Evolutionary conservation across 2,113 vertebrate species (phyloP).

Genomic region (Toxotes chatareus): DNA sequence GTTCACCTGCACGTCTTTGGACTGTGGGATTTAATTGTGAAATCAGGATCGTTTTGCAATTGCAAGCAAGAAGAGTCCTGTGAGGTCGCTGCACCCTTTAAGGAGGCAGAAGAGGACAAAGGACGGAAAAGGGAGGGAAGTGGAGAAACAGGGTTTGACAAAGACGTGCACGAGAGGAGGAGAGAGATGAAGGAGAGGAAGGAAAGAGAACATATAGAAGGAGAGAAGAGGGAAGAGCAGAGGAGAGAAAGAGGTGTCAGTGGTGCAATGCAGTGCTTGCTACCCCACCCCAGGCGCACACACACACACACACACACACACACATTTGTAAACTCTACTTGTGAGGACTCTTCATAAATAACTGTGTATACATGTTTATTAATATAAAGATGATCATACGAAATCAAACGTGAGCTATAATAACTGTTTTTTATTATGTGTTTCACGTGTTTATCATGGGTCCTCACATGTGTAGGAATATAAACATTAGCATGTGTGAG

Average conservation of each 20-base stretch:
- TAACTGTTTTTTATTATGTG: too few relatives aligned
- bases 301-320: too few relatives aligned
- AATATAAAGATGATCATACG: not conserved
- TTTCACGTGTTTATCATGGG: not conserved
- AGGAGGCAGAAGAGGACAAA: not conserved
- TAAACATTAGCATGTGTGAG: not conserved
- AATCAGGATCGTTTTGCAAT: too few relatives aligned
- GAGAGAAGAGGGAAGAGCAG: slow-evolving; percentile 22
- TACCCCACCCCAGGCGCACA: slow-evolving; percentile 25
- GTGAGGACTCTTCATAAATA: not conserved
- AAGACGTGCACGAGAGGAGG: not conserved
- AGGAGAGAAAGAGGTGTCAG: slow-evolving; percentile 53
- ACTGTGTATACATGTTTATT: not conserved
- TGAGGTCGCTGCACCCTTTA: too few relatives aligned
- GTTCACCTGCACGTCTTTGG: too few relatives aligned
- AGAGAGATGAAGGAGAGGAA: not conserved
- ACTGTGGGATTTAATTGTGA: too few relatives aligned
- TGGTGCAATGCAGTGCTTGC: slow-evolving; percentile 78
- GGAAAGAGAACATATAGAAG: not conserved
- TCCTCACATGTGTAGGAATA: not conserved
- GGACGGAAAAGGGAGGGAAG: not conserved
- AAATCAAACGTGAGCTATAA: not conserved
- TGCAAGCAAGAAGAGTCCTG: too few relatives aligned
- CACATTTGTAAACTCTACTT: not conserved
- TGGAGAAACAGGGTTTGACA: not conserved